Conservation (phyloP, 2,113 vertebrate genomes). For the Entomyzon cyanotis region DNA sequence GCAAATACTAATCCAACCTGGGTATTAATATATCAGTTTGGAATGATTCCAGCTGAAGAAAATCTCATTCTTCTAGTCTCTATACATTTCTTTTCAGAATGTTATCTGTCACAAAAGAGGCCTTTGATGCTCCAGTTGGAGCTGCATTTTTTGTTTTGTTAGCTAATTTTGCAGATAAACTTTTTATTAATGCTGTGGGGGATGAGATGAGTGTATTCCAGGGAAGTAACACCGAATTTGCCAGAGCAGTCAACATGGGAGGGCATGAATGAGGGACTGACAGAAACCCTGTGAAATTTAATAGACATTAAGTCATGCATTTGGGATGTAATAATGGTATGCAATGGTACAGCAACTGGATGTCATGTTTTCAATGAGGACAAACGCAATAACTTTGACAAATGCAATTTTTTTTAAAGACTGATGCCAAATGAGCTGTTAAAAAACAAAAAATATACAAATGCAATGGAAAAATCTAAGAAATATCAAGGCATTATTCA, state of each 20-base stretch:
- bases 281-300: not conserved
- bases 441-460: not conserved
- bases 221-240: not conserved
- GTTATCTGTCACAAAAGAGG: constrained; percentile 17
- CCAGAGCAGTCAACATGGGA: not conserved
- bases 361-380: not conserved
- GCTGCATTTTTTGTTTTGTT: constrained; percentile 28
- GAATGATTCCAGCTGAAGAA: constrained; percentile 40
- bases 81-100: constrained; percentile 15
- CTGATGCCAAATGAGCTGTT: not conserved
- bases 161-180: constrained; percentile 32
- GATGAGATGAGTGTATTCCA: not conserved
- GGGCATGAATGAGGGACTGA: not conserved
- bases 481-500: not conserved
- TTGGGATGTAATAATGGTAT: not conserved
- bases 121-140: constrained; percentile 23
- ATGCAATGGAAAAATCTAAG: not conserved
- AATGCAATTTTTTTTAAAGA: not conserved
- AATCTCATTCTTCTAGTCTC: constrained; percentile 21
- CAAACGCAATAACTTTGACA: not conserved
- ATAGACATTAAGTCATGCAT: not conserved
- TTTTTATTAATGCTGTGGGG: not conserved
- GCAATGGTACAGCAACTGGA: not conserved
- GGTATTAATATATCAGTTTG: constrained; percentile 51
- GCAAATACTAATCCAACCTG: not conserved